Conservation (phyloP, 2,113 vertebrate genomes). For the Phocoena phocoena region DNA sequence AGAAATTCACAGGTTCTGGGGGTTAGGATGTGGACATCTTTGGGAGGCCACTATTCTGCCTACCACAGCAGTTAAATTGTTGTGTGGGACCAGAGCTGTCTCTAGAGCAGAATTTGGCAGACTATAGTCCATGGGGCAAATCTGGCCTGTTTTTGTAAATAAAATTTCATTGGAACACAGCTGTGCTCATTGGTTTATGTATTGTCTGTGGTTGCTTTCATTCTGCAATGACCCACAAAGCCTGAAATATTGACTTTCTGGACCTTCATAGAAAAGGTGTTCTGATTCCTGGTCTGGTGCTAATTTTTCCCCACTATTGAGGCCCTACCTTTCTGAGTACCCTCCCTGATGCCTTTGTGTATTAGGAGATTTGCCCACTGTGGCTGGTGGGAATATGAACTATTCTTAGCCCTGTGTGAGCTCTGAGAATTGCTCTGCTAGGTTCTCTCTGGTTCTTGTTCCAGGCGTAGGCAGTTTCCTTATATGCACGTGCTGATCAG, state of each 20-base stretch:
- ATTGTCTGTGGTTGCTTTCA: neutral
- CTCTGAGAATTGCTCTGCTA: neutral
- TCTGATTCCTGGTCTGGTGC: neutral
- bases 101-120: neutral
- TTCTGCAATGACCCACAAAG: neutral
- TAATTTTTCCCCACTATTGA: neutral
- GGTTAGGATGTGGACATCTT: neutral
- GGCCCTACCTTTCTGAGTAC: neutral
- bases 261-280: neutral
- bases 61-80: neutral
- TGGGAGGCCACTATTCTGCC: neutral
- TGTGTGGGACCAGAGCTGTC: neutral
- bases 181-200: neutral
- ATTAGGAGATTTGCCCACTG: neutral
- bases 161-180: neutral
- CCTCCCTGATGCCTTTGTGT: neutral
- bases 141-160: slow-evolving; percentile 23
- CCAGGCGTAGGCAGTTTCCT: neutral
- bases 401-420: neutral
- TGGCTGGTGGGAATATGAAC: neutral
- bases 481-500: rapidly evolving
- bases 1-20: neutral
- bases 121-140: neutral
- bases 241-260: neutral
- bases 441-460: neutral